Conservation (phyloP, 37 sponge, comb jelly and placozoan genomes). For the Aplysina aerophoba region DNA sequence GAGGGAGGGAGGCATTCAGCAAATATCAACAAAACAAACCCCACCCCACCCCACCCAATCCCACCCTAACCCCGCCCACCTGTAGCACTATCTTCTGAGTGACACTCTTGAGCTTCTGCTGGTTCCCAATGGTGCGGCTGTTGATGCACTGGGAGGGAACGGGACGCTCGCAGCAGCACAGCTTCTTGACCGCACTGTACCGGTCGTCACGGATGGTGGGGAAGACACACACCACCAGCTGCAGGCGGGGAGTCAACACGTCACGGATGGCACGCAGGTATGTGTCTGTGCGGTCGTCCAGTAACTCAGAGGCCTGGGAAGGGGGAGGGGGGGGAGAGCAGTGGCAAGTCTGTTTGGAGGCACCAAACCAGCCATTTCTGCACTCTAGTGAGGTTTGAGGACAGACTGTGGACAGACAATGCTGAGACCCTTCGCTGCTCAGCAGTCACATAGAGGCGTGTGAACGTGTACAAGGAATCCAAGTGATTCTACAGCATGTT, state of each 20-base stretch:
- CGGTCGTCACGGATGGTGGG: slow-evolving; percentile 94
- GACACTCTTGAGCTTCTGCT: slow-evolving; percentile 82
- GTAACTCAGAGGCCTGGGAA: slow-evolving; percentile 46
- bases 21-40: too few relatives aligned
- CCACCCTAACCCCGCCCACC: too few relatives aligned
- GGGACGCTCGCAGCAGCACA: slow-evolving; percentile 89
- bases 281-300: slow-evolving; percentile 87
- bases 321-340: not conserved
- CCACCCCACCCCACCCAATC: too few relatives aligned
- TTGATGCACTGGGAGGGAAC: slow-evolving; percentile 92
- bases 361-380: not conserved
- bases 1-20: not conserved
- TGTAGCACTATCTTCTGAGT: slow-evolving; percentile 97
- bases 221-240: slow-evolving; percentile 87
- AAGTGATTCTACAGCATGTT: too few relatives aligned
- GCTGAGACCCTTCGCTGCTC: too few relatives aligned
- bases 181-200: slow-evolving; percentile 94
- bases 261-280: slow-evolving; percentile 77
- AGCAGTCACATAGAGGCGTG: too few relatives aligned
- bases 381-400: too few relatives aligned
- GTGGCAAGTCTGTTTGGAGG: too few relatives aligned
- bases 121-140: slow-evolving; percentile 83
- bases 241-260: slow-evolving; percentile 51
- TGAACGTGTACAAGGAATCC: too few relatives aligned
- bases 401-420: not conserved